Evolutionary conservation across 1,140 invertebrate species (phyloP), one percentile per base, ranked within the genome.

Genomic region (Drosophila kepulauana): DNA sequence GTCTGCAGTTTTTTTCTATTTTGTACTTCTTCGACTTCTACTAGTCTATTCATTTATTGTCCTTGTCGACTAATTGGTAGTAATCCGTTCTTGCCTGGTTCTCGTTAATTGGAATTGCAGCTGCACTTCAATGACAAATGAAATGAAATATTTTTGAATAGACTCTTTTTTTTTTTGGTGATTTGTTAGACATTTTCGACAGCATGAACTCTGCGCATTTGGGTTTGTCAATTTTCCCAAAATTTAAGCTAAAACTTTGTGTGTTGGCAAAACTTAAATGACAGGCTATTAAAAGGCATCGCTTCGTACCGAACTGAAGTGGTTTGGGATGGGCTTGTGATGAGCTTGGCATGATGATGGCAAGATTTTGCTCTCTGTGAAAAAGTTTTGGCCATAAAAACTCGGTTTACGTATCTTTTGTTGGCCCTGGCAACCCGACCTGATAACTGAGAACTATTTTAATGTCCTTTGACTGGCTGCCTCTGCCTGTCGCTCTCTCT

Each of bases 351-450:
- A 15, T 11, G 25, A 38, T 38, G 35, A 7, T 38, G 8, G 5
- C 33, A 33, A 7, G 33, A 33, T 33, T 33, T 38, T 38, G 20
- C 8, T 38, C 35, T 10, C 35, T 38, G 35, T 38, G 28, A 25
- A 49, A 68, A 68, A 68, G n/a, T 68, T 68, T 68, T 51, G 57
- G 20, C 30, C 54, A 67, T 67, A 48, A 67, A 67, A 58, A 46
- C 30, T 38, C 16, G 25, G 38, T 35, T n/a, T 11, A 16, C 25
- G 49, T 65, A 65, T 65, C 38, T 54, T n/a, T 33, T 33, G 6
- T n/a, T 57, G 30, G 33, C 54, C 20, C 49, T 58, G 65, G 33
- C 65, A 59, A 51, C 52, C 13, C 35, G 28, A 59, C 10, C 28
- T 54, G n/a, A 68, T 57, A 30, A 28, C 11, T 61, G 30, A 16